phyloP scores from a whole-genome alignment of 2,113 vertebrate genomes.

The Lepus europaeus region DNA sequence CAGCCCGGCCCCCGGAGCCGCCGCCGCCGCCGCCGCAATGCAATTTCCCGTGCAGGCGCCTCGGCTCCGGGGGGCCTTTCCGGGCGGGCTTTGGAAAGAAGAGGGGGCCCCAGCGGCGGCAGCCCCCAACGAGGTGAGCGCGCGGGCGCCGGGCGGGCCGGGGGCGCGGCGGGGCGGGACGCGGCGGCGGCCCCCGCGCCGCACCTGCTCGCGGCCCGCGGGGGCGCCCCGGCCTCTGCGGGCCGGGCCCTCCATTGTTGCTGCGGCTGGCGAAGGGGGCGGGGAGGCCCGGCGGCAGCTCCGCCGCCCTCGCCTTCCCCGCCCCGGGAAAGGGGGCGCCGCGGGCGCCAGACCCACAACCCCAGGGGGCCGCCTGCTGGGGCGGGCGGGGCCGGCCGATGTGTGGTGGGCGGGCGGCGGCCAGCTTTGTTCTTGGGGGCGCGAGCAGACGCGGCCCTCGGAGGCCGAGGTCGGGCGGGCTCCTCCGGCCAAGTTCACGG shows the following conservation, averaged over 20 bases:
- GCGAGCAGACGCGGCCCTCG: neutral
- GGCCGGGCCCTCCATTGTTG: conserved; percentile 78
- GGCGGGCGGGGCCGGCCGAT: neutral
- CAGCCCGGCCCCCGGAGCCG: conserved; percentile 38
- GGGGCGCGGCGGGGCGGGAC: neutral
- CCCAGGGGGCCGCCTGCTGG: neutral
- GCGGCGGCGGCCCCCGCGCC: conserved; percentile 25
- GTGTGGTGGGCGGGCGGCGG: neutral
- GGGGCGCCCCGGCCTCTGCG: conserved; percentile 66
- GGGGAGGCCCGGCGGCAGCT: conserved; percentile 62
- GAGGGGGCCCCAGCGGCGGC: conserved; percentile 38
- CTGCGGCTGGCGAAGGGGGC: conserved; percentile 57
- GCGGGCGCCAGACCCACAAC: neutral
- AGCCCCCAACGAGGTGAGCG: conserved; percentile 71
- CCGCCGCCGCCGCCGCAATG: conserved; percentile 43
- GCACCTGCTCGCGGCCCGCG: neutral
- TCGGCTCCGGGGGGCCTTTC: conserved; percentile 65
- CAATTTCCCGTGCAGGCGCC: conserved; percentile 69
- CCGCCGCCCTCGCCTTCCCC: neutral
- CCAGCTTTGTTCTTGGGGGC: conserved; percentile 78
- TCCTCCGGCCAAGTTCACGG: conserved; percentile 75
- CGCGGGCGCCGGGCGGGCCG: conserved; percentile 3
- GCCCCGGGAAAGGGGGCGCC: neutral
- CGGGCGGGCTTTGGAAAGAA: conserved; percentile 50
- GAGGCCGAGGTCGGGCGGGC: neutral